Evolutionary conservation across 2,797 vertebrate genomes (phyloP), one percentile per base, ranked within the genome.

Genomic region (Propithecus perrieri): DNA sequence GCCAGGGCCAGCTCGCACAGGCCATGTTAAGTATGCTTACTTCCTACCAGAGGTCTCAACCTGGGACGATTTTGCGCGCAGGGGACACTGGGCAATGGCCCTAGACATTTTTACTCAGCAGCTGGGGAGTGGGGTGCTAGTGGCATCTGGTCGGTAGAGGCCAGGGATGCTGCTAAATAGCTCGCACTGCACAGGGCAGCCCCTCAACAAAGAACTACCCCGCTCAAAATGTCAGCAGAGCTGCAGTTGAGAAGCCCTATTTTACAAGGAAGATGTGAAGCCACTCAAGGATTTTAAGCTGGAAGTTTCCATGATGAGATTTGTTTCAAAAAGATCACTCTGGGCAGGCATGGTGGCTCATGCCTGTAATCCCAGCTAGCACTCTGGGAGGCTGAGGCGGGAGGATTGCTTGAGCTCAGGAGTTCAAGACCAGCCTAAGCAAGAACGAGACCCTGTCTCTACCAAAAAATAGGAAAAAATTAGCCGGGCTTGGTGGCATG

Each of bases 11-110:
- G 20, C 48, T 46, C 24, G 11, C 48, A 12, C 35, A 14, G 48
- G 18, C 48, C n/a, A 0, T 0, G 3, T 2, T 33, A 9, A 28
- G 22, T 1, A 2, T 0, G 2, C 22, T 67, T 11, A n/a, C 67
- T 26, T 74, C 26, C 53, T 20, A 30, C 53, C 18, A 3, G 50
- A 65, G 4, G 15, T 48, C 63, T 65, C 15, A 0, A 7, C 20
- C 20, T 46, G 63, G 26, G 53, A 35, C 6, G 6, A 46, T 50
- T 30, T 33, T 28, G 9, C 9, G 7, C n/a, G 71, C 55, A 5
- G 14, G n/a, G 50, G 55, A 85, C 61, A 63, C 35, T 50, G 63
- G 67, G 30, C 84, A 67, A 63, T 8, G 12, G 59, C 69, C 50
- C 22, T 46, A 41, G 83, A 38, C 55, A 33, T 20, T 61, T 57